A percentile compares a stretch with the other conserved stretches of the same genome.
These are phyloP conservation scores for Dicyrtoma fusca DNA, from an alignment of 2,888 invertebrate genomes.

Conservation along the genomic window DNA sequence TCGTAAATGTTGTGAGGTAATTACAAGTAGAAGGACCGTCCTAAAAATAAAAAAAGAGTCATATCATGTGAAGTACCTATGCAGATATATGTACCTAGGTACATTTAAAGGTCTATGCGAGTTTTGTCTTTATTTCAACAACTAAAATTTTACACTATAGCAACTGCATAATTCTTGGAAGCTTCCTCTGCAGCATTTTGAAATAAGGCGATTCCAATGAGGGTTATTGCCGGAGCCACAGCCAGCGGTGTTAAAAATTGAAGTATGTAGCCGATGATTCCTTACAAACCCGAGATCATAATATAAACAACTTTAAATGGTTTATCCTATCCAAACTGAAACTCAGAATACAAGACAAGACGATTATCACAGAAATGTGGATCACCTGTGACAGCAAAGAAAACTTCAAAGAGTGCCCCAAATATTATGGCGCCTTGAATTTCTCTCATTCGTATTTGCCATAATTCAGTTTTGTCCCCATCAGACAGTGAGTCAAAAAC, in stretches of 20 bases:
- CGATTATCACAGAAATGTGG: too few species aligned
- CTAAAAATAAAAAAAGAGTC: too few species aligned
- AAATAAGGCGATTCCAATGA: conserved; percentile 63
- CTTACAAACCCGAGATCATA: too few species aligned
- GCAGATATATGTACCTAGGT: conserved; percentile 13
- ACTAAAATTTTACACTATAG: conserved; percentile 61
- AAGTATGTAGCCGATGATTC: conserved; percentile 60
- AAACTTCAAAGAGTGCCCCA: conserved; percentile 22
- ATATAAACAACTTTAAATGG: too few species aligned
- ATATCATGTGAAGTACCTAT: too few species aligned
- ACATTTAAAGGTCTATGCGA: neutral
- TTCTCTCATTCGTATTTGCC: conserved; percentile 82
- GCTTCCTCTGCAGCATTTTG: conserved; percentile 61
- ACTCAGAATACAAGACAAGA: too few species aligned
- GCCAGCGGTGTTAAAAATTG: conserved; percentile 62
- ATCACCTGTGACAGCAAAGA: conserved; percentile 34
- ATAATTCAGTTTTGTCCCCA: conserved; percentile 66
- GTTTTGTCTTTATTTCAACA: neutral
- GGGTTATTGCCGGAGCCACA: conserved; percentile 62
- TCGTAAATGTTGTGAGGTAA: conserved; percentile 48
- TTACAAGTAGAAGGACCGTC: conserved; percentile 46
- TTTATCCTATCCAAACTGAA: too few species aligned
- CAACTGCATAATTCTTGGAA: conserved; percentile 61
- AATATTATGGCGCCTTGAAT: conserved; percentile 76
- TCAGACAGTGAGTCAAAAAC: conserved; percentile 64